Percentiles rank a stretch among this genome's conserved stretches.
Evolutionary conservation across 1,140 invertebrate species (phyloP).

Genomic region (Neodiprion virginianus): DNA sequence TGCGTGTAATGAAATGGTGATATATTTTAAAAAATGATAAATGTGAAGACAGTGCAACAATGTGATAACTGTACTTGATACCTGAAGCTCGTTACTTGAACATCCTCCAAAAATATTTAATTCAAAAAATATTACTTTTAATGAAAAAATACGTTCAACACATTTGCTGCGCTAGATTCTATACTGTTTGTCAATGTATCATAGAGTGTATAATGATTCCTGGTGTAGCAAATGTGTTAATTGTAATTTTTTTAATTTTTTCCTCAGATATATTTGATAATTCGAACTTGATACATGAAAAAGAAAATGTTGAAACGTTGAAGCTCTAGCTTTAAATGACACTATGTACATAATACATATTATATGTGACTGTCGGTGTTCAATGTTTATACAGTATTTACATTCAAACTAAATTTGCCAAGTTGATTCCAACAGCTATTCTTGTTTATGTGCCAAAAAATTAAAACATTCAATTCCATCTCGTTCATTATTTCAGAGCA

Average conservation of each 20-base stretch:
- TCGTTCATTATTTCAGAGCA: background rate
- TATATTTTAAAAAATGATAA: background rate
- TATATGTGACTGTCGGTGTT: background rate
- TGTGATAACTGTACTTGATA: conserved; percentile 44
- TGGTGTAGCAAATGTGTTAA: too few species aligned
- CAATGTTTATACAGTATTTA: background rate
- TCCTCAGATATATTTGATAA: background rate
- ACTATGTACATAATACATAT: background rate
- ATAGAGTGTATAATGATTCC: too few species aligned
- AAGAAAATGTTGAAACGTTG: background rate
- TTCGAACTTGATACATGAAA: background rate
- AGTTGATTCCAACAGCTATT: background rate
- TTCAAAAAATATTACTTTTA: background rate
- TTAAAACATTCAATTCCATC: background rate
- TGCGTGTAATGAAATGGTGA: background rate
- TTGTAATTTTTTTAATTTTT: background rate
- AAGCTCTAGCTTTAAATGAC: background rate
- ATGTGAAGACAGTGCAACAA: conserved; percentile 35
- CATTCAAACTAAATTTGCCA: background rate
- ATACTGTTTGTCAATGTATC: too few species aligned
- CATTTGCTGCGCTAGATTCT: too few species aligned
- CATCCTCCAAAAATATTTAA: background rate
- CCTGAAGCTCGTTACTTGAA: conserved; percentile 25
- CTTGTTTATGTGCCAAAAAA: background rate
- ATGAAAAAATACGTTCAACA: background rate